phyloP scores from a whole-genome alignment of 2,113 vertebrate genomes.

The Campylomormyrus numenius region DNA sequence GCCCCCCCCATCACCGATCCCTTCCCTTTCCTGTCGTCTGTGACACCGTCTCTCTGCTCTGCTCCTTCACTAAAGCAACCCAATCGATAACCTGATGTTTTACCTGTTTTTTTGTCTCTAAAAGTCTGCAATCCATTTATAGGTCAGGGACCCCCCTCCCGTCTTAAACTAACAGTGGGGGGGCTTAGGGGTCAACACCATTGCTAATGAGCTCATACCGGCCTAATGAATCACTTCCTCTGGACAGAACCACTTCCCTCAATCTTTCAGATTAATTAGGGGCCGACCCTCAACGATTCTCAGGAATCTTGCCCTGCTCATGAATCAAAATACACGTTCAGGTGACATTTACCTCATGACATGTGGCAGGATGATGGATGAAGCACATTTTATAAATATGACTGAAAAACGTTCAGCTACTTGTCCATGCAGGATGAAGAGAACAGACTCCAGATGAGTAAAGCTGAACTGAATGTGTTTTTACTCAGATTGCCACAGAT shows the following conservation, averaged over 20 bases:
- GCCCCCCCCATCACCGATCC: not conserved
- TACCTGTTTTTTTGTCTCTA: not conserved
- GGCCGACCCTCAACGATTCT: not conserved
- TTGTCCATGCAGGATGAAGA: not conserved
- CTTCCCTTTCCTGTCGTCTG: not conserved
- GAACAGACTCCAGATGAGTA: not conserved
- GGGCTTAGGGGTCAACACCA: not conserved
- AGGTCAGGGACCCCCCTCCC: not conserved
- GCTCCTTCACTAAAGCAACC: not conserved
- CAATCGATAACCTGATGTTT: not conserved
- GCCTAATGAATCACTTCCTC: conserved; percentile 5
- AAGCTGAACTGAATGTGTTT: not conserved
- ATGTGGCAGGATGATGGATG: conserved; percentile 11
- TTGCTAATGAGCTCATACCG: conserved; percentile 11
- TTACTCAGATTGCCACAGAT: not conserved
- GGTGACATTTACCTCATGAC: conserved; percentile 8
- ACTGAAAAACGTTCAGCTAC: not conserved
- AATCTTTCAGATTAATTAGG: conserved; percentile 8
- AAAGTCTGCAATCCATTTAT: not conserved
- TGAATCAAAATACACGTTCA: conserved; percentile 11
- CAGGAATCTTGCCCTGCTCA: not conserved
- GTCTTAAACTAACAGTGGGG: not conserved
- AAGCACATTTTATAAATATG: not conserved
- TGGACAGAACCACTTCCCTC: conserved; percentile 12
- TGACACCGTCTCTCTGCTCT: not conserved